These are phyloP conservation scores for Vireo altiloquus DNA, from an alignment of 2,113 vertebrate genomes.

Conservation along the genomic window DNA sequence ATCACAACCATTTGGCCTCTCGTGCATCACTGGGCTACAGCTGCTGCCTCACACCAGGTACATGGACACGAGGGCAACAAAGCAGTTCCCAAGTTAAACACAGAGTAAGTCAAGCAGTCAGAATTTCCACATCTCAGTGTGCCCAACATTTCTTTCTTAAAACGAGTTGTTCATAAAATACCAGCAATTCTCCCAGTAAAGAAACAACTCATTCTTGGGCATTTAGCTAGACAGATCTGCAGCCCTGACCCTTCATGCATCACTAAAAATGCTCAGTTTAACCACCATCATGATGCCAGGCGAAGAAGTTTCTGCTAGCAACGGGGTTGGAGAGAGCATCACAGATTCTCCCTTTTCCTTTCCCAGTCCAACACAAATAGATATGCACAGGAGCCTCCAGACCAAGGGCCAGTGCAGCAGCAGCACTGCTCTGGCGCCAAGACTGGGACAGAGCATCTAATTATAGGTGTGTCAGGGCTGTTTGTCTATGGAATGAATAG, in stretches of 20 bases:
- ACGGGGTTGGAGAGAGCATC: background rate
- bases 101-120: background rate
- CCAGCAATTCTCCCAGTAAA: background rate
- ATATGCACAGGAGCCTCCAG: background rate
- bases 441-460: background rate
- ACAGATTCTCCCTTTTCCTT: background rate
- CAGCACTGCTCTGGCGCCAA: background rate
- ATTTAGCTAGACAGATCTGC: background rate
- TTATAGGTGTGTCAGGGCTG: background rate
- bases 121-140: background rate
- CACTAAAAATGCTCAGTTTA: background rate
- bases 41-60: background rate
- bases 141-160: background rate
- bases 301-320: background rate
- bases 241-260: background rate
- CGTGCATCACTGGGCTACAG: fast-evolving
- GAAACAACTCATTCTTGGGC: background rate
- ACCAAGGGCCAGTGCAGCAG: background rate
- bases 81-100: background rate
- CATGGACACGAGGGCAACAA: fast-evolving
- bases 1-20: background rate
- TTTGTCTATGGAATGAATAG: background rate
- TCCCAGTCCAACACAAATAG: background rate
- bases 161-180: fast-evolving
- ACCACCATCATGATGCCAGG: background rate